Base-by-base conservation (phyloP, 2,113 vertebrate species). In the Podarcis raffonei region DNA sequence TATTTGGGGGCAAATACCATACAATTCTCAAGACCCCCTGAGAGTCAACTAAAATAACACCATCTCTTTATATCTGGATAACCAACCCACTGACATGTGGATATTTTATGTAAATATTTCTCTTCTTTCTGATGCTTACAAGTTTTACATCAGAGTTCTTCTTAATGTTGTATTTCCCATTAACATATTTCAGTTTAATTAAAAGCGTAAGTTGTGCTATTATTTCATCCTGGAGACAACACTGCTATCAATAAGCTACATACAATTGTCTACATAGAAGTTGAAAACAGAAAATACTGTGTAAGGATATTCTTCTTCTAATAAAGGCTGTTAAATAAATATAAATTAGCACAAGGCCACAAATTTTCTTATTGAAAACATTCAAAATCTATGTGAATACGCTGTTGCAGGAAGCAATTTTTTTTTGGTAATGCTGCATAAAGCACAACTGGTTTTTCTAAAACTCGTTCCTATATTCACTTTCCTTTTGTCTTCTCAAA, bases 301-400 rank as follows among this genome's bases (percentile, higher is more conserved):
- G 27, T 84, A 13, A 92, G 74, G 62, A 35, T 39, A 59, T 89
- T 85, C 80, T 30, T 81, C 53, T 80, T 88, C 35, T 15, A 85
- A 53, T 23, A 72, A 27, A 84, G 71, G 83, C 57, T 93, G 89
- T 83, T 66, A 53, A 53, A 53, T 53, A 53, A 69, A 69, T 69
- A 23, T 22, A 69, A 27, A 69, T 25, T 69, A 69, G 66, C 5
- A 23, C 22, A 69, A 53, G 48, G 48, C 48, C 48, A 53, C 48
- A 53, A 53, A 53, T 53, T 53, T 53, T 53, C 48, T 53, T 53
- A 2, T 53, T 53, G 48, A 53, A 53, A 53, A 53, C 48, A 53
- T 53, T 62, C 59, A 62, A 62, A 62, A 62, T 20, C 59, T 20
- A 62, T 20, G 13, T 62, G 59, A 62, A 62, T 62, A 20, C 20